These are phyloP conservation scores for Centropristis striata DNA, from an alignment of 2,113 vertebrate genomes.

Conservation along the genomic window DNA sequence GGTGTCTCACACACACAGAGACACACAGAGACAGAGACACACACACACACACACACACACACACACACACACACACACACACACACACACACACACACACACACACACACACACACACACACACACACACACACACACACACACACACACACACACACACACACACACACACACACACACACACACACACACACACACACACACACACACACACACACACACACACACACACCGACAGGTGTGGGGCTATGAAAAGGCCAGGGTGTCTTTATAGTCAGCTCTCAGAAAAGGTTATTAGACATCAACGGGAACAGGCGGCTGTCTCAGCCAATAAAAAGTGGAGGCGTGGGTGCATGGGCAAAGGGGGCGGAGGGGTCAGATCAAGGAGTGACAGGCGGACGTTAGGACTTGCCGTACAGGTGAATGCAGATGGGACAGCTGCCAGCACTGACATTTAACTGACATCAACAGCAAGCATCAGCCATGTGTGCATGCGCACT, in stretches of 20 bases:
- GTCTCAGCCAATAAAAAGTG: slow-evolving; percentile 76
- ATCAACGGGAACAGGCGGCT: slow-evolving; percentile 79
- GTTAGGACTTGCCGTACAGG: slow-evolving; percentile 72
- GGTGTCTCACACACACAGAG: not conserved
- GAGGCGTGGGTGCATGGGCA: slow-evolving; percentile 40
- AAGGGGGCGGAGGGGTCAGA: slow-evolving; percentile 43
- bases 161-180: slow-evolving; percentile 11
- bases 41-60: no score
- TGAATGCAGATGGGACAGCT: slow-evolving; percentile 80
- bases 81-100: no score
- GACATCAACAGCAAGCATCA: slow-evolving; percentile 66
- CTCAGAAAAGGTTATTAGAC: slow-evolving; percentile 86
- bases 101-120: no score
- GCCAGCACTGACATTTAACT: slow-evolving; percentile 83
- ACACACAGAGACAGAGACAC: no score
- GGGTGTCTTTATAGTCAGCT: slow-evolving; percentile 80
- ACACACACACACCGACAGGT: slow-evolving; percentile 63
- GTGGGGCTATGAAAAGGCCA: slow-evolving; percentile 83
- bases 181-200: slow-evolving; percentile 5
- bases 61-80: no score
- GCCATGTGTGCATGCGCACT: slow-evolving; percentile 39
- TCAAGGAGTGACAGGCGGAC: slow-evolving; percentile 70
- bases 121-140: no score
- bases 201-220: slow-evolving; percentile 11
- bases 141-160: not conserved